phyloP scores from a whole-genome alignment of 2,888 invertebrate genomes.

The Neocrepidodera transversa region DNA sequence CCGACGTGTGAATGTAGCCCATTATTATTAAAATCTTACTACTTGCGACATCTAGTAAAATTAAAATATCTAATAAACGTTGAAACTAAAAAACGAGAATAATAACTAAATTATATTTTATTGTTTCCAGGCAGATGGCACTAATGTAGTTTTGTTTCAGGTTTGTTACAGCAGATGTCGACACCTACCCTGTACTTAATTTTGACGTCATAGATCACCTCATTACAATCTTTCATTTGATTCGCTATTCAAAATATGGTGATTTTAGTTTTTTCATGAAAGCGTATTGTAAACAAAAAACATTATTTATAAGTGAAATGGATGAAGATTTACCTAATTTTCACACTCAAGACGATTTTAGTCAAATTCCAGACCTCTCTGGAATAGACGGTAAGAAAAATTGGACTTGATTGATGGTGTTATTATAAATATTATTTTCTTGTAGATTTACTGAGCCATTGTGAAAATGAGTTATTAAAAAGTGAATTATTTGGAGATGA shows the following conservation, averaged over 20 bases:
- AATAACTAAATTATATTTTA: too few relatives aligned
- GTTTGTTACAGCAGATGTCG: not conserved
- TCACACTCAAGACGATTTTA: conserved; percentile 63
- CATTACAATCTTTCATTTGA: conserved; percentile 63
- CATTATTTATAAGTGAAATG: conserved; percentile 48
- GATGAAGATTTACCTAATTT: conserved; percentile 59
- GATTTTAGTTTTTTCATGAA: conserved; percentile 48
- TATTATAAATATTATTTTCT: conserved; percentile 25
- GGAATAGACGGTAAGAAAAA: conserved; percentile 71
- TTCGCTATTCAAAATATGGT: conserved; percentile 63
- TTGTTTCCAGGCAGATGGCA: too few relatives aligned
- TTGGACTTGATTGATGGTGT: too few relatives aligned
- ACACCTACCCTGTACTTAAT: not conserved
- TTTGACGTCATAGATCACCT: conserved; percentile 68
- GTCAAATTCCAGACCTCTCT: conserved; percentile 68
- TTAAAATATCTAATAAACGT: too few relatives aligned
- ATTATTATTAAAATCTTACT: too few relatives aligned
- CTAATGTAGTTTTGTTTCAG: too few relatives aligned
- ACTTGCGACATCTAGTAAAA: too few relatives aligned
- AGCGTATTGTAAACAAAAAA: not conserved
- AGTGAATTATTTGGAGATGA: conserved; percentile 64
- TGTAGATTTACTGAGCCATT: conserved; percentile 71
- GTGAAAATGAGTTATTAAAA: conserved; percentile 71
- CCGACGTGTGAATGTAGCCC: too few relatives aligned
- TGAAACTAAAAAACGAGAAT: too few relatives aligned